Evolutionary conservation across 1,140 invertebrate genomes (phyloP).

Genomic region (Chrysopa pallens): DNA sequence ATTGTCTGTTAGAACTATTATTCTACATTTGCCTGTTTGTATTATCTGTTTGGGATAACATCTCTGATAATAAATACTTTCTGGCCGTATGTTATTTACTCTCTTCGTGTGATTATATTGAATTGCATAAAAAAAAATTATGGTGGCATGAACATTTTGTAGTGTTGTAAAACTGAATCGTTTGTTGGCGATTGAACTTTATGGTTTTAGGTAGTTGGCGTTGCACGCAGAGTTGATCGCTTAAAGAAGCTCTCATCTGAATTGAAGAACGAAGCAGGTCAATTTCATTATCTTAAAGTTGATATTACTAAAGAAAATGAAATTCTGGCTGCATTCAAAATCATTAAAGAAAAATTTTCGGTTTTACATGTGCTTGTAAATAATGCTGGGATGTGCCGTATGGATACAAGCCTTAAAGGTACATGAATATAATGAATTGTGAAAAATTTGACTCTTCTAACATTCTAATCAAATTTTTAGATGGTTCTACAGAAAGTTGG

Average conservation of each 20-base stretch:
- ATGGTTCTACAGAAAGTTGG: conserved; percentile 24
- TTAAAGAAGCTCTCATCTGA: conserved; percentile 24
- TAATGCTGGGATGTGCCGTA: conserved; percentile 39
- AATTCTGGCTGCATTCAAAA: conserved; percentile 42
- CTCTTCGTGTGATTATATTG: too few relatives aligned
- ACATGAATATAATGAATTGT: too few relatives aligned
- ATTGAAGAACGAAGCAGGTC: conserved; percentile 13
- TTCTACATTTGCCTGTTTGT: too few relatives aligned
- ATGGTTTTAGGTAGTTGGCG: conserved; percentile 40
- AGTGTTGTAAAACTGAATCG: too few relatives aligned
- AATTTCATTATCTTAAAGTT: conserved; percentile 31
- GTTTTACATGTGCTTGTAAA: conserved; percentile 54
- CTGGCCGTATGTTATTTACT: too few relatives aligned
- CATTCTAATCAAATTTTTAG: not conserved
- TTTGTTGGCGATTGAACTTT: too few relatives aligned
- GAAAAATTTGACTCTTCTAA: conserved; percentile 7
- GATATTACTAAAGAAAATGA: conserved; percentile 46
- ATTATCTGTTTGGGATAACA: too few relatives aligned
- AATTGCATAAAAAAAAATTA: too few relatives aligned
- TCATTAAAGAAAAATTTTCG: conserved; percentile 36
- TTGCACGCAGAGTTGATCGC: conserved; percentile 40
- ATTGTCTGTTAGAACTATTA: too few relatives aligned
- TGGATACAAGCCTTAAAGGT: too few relatives aligned
- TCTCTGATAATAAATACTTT: too few relatives aligned
- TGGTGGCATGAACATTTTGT: too few relatives aligned